Evolutionary conservation across 2,888 invertebrate genomes (phyloP).

Genomic region (Lithophane socia): DNA sequence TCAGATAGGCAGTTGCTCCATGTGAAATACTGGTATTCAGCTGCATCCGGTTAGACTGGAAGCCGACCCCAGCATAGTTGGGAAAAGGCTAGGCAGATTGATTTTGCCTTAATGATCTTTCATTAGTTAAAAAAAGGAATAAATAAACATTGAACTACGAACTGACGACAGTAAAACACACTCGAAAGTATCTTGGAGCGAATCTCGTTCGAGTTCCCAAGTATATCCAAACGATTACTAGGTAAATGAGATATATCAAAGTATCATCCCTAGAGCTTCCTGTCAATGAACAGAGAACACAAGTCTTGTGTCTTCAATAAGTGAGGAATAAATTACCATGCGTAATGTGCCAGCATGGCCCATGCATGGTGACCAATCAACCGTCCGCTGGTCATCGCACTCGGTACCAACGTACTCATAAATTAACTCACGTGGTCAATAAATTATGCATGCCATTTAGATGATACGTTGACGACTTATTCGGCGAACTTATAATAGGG

Average conservation of each 20-base stretch:
- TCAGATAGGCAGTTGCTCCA: too few relatives aligned
- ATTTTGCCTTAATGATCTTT: too few relatives aligned
- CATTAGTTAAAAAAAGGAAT: too few relatives aligned
- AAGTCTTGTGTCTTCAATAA: slow-evolving; percentile 60
- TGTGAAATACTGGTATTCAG: too few relatives aligned
- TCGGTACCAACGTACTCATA: slow-evolving; percentile 29
- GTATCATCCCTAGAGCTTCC: slow-evolving; percentile 55
- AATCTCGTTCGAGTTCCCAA: slow-evolving; percentile 6
- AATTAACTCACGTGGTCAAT: slow-evolving; percentile 47
- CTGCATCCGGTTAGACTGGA: too few relatives aligned
- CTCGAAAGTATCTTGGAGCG: not conserved
- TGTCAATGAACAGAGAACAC: slow-evolving; percentile 46
- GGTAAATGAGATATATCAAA: slow-evolving; percentile 12
- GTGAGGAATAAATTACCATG: slow-evolving; percentile 52
- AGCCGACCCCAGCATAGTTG: too few relatives aligned
- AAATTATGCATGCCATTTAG: slow-evolving; percentile 39
- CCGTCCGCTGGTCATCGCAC: slow-evolving; percentile 57
- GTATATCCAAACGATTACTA: not conserved
- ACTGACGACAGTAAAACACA: not conserved
- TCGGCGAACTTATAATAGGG: slow-evolving; percentile 29
- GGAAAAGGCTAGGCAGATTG: too few relatives aligned
- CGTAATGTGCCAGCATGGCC: slow-evolving; percentile 34
- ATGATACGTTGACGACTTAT: slow-evolving; percentile 25
- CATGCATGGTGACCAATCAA: slow-evolving; percentile 48
- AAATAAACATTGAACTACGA: not conserved